Base-by-base conservation (phyloP, 1,140 invertebrate species). In the Pogonomyrmex barbatus region DNA sequence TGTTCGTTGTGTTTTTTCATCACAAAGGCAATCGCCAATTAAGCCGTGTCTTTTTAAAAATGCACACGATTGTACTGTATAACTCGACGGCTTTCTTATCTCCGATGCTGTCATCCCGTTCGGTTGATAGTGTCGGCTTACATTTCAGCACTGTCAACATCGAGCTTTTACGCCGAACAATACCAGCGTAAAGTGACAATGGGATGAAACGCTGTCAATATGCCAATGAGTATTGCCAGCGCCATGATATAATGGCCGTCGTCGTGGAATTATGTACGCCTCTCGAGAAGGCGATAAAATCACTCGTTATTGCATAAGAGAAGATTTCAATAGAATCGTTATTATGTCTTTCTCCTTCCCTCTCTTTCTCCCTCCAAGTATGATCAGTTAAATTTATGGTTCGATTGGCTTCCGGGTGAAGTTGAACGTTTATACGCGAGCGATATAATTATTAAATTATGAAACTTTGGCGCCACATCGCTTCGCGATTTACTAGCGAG, bases 181-280 rank as follows among this genome's bases (percentile, higher is more conserved):
- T 70, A 39, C 17, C 10, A 24, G 56, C 12, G 56, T 67, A 81
- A 65, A 68, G 63, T 45, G 78, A 81, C 78, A 81, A 81, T 70
- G 78, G 30, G 65, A 70, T 68, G 77, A 81, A 68, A 30, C 77
- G 63, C 63, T 81, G 78, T 81, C 78, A 70, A 81, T 81, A 81
- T 65, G 47, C 47, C 39, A 81, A 30, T 81, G 60, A 56, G 14
- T 70, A 81, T 81, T 70, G 52, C 78, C 54, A 70, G 36, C 39
- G 39, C 50, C 70, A 58, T 70, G 65, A 70, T 56, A 60, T 81
- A 81, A 81, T 33, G 54, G 65, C 52, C 65, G 50, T 39, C 24
- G 63, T 17, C 47, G 47, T 14, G 9, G 78, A 78, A 78, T 78
- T 63, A 76, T 77, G 42, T 47, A 8, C 42, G 58, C 33, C 60